A percentile compares a stretch with the other conserved stretches of the same genome.
Evolutionary conservation across 2,113 vertebrate genomes (phyloP).

Genomic region (Takifugu bimaculatus): DNA sequence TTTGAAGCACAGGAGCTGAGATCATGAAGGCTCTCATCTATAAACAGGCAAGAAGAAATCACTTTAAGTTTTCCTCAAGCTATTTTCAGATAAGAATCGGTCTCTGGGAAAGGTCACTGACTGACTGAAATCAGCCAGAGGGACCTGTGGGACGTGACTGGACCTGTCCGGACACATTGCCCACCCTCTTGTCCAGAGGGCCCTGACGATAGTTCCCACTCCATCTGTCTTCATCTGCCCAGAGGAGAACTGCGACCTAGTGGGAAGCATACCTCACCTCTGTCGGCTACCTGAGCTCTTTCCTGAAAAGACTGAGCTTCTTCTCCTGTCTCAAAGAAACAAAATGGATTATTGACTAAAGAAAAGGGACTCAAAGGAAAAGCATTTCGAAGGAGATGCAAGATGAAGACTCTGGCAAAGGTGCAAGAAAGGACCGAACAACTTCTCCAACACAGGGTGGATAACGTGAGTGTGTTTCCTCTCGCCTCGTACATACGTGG

Average conservation of each 20-base stretch:
- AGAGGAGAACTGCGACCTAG: conserved; percentile 8
- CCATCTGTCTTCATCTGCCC: conserved; percentile 32
- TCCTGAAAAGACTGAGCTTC: conserved; percentile 1
- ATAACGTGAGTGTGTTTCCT: conserved; percentile 58
- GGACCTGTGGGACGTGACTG: conserved; percentile 27
- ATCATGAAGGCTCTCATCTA: not conserved
- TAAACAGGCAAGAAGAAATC: not conserved
- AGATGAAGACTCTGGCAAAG: conserved; percentile 68
- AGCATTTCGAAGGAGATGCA: conserved; percentile 8
- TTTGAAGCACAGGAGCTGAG: not conserved
- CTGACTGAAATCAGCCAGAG: conserved; percentile 20
- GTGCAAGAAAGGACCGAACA: conserved; percentile 51
- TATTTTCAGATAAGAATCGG: conserved; percentile 1
- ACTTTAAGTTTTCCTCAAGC: not conserved
- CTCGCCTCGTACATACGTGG: too few species aligned
- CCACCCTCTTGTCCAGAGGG: conserved; percentile 12
- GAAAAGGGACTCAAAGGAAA: not conserved
- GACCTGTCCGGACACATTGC: conserved; percentile 40
- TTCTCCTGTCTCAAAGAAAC: not conserved
- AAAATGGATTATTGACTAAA: not conserved
- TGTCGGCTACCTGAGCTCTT: not conserved
- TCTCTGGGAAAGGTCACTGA: conserved; percentile 18
- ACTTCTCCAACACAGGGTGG: conserved; percentile 54
- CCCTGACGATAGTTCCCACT: conserved; percentile 34
- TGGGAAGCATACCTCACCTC: conserved; percentile 7